Percentiles rank a stretch among this genome's conserved stretches.
phyloP scores from a whole-genome alignment of 2,888 invertebrate species.

The Epiblema foenella region DNA sequence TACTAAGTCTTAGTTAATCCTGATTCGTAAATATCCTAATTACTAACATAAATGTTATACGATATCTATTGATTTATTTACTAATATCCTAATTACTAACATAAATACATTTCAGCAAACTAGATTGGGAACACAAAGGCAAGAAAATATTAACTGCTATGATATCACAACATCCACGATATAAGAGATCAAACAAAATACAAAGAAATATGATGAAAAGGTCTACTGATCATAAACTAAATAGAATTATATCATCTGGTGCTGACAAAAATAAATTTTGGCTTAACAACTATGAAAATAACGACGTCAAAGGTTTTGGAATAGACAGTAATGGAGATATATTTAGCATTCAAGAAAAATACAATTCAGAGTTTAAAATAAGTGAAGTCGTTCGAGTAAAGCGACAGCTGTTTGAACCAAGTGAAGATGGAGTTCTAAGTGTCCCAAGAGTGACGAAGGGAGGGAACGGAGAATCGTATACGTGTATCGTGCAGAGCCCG shows the following conservation, averaged over 20 bases:
- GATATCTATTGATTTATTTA: neutral
- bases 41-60: too few species aligned
- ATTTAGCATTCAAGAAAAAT: neutral
- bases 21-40: neutral
- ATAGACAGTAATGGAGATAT: neutral
- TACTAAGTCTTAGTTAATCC: neutral
- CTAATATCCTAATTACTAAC: too few species aligned
- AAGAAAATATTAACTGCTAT: constrained; percentile 69
- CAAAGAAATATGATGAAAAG: constrained; percentile 57
- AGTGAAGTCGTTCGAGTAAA: constrained; percentile 6
- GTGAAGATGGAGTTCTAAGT: constrained; percentile 84
- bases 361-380: neutral
- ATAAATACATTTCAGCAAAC: constrained; percentile 61
- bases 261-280: neutral
- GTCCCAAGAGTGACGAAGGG: constrained; percentile 85
- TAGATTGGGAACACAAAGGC: constrained; percentile 81
- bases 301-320: neutral
- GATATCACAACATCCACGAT: constrained; percentile 69
- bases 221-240: neutral
- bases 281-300: neutral
- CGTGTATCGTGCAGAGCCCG: constrained; percentile 91
- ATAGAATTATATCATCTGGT: neutral
- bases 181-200: constrained; percentile 60
- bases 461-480: constrained; percentile 91
- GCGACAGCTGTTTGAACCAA: constrained; percentile 68